A percentile compares a stretch with the other conserved stretches of the same genome.
Conservation (phyloP, 2,888 invertebrate genomes). For the Torymus aiolomorphi region DNA sequence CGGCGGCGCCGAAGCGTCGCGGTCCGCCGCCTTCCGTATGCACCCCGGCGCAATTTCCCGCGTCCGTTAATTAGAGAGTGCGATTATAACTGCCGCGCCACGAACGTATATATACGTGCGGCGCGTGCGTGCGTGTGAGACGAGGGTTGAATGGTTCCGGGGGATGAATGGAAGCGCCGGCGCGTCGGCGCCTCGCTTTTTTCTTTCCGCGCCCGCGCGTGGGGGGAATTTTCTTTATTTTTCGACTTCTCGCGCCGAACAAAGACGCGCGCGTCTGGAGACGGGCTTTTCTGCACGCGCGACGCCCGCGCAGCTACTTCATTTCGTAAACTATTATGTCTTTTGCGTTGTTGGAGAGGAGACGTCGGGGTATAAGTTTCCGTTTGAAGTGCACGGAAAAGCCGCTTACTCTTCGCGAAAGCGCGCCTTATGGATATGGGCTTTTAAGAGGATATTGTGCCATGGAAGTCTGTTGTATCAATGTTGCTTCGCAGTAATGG, state of each 20-base stretch:
- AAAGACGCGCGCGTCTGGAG: not conserved
- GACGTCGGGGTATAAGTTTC: too few relatives aligned
- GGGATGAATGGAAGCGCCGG: conserved; percentile 18
- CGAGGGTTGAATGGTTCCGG: not conserved
- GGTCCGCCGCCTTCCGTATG: not conserved
- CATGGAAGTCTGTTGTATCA: not conserved
- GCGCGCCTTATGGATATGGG: too few relatives aligned
- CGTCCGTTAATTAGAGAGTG: conserved; percentile 42
- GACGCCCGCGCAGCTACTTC: not conserved
- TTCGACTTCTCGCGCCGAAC: not conserved
- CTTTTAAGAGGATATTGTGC: not conserved
- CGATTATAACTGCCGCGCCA: conserved; percentile 32
- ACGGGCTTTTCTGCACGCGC: not conserved
- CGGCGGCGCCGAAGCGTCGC: not conserved
- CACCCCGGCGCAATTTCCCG: conserved; percentile 14
- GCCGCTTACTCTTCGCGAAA: too few relatives aligned
- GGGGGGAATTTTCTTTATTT: not conserved
- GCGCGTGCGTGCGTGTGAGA: not conserved
- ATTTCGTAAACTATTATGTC: conserved; percentile 17
- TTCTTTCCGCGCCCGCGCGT: not conserved
- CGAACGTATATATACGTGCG: not conserved
- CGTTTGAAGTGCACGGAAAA: too few relatives aligned
- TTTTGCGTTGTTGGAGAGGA: not conserved
- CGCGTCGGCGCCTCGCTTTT: not conserved
- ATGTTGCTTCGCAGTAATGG: not conserved